Conservation (phyloP, 1,140 invertebrate species). For the Leptinotarsa defecta region DNA sequence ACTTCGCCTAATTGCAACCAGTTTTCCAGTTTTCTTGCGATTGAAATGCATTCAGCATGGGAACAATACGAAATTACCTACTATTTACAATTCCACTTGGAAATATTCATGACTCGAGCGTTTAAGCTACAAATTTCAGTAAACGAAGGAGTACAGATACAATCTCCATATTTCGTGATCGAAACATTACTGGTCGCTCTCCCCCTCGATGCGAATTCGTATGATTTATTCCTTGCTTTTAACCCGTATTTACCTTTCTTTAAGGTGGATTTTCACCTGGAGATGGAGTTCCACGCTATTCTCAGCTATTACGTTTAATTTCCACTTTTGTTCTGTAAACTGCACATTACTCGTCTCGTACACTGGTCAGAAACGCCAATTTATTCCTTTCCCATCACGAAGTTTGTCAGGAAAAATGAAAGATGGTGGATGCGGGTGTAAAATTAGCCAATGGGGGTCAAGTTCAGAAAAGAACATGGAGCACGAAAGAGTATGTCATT, state of each 20-base stretch:
- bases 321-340: slow-evolving; percentile 42
- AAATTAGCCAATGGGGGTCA: background rate
- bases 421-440: slow-evolving; percentile 6
- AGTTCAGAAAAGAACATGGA: background rate
- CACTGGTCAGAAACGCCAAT: slow-evolving; percentile 7
- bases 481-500: too few species aligned
- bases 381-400: slow-evolving; percentile 34
- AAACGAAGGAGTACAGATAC: slow-evolving; percentile 32
- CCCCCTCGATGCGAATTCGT: slow-evolving; percentile 15
- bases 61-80: slow-evolving; percentile 20
- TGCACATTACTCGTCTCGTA: slow-evolving; percentile 42
- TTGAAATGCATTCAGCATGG: background rate
- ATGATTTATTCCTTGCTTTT: slow-evolving; percentile 29
- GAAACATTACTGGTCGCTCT: background rate
- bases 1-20: background rate
- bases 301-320: slow-evolving; percentile 43
- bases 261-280: slow-evolving; percentile 31
- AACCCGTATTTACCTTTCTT: slow-evolving; percentile 28
- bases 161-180: slow-evolving; percentile 40
- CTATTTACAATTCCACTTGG: slow-evolving; percentile 20
- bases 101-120: slow-evolving; percentile 12
- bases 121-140: slow-evolving; percentile 30
- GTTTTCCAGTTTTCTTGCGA: background rate
- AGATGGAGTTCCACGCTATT: slow-evolving; percentile 35
- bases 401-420: background rate